Evolutionary conservation across 2,888 invertebrate genomes (phyloP).

Genomic region (Agrochola litura): DNA sequence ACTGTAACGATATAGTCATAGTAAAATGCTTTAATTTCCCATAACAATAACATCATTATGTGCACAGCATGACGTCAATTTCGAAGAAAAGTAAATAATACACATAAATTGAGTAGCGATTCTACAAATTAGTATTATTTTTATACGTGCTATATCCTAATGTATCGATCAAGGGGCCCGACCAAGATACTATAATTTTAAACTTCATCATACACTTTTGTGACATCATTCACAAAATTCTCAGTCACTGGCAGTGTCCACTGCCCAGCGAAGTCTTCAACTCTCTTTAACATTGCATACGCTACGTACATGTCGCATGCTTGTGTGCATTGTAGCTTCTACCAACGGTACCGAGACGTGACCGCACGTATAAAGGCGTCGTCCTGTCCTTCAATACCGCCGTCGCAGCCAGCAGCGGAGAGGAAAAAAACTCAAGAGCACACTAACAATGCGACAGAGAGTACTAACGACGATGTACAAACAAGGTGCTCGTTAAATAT

Average conservation of each 20-base stretch:
- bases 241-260: constrained; percentile 8
- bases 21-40: neutral
- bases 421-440: constrained; percentile 78
- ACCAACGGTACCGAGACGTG: constrained; percentile 96
- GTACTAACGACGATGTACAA: constrained; percentile 85
- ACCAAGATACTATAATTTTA: neutral
- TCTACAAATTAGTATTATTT: neutral
- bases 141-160: neutral
- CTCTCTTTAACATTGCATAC: constrained; percentile 56
- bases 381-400: constrained; percentile 94
- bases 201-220: constrained; percentile 47
- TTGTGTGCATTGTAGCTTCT: constrained; percentile 93
- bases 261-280: constrained; percentile 18
- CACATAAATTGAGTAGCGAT: neutral
- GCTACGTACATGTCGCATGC: constrained; percentile 72
- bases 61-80: neutral
- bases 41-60: neutral
- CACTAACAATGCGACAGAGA: constrained; percentile 80
- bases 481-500: constrained; percentile 85
- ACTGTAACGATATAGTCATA: neutral
- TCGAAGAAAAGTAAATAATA: neutral
- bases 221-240: neutral
- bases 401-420: constrained; percentile 87
- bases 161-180: neutral
- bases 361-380: constrained; percentile 97